Percentiles rank a stretch among this genome's conserved stretches.
These are phyloP conservation scores for Chionoecetes opilio DNA, from an alignment of 1,140 invertebrate genomes.

Conservation along the genomic window DNA sequence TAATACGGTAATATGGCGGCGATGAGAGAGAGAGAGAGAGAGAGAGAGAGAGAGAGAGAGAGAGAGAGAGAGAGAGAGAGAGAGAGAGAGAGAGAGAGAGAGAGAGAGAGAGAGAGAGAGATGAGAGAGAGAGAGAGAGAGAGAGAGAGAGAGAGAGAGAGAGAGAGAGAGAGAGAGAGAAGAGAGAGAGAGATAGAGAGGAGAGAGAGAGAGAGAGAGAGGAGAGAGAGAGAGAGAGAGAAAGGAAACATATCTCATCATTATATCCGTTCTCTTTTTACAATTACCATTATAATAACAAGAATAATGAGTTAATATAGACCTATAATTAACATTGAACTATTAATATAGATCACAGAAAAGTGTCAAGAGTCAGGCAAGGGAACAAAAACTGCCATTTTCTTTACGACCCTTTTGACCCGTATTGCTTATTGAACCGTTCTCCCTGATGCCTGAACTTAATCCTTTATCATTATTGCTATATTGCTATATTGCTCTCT, in stretches of 20 bases:
- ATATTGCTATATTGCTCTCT: conserved; percentile 10
- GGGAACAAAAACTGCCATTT: neutral
- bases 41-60: neutral
- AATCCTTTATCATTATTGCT: conserved; percentile 13
- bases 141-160: neutral
- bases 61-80: neutral
- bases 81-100: neutral
- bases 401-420: neutral
- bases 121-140: neutral
- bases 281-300: no score
- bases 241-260: no score
- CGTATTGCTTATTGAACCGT: neutral
- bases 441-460: neutral
- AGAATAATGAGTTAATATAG: no score
- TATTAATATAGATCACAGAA: no score
- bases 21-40: conserved; percentile 39
- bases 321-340: no score
- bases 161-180: neutral
- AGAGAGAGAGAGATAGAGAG: neutral
- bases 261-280: no score
- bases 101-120: neutral
- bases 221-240: no score
- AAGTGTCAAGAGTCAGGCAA: no score
- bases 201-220: neutral
- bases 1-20: no score